Base-by-base conservation (phyloP, 2,888 invertebrate species). In the Tenthredo mesomela region DNA sequence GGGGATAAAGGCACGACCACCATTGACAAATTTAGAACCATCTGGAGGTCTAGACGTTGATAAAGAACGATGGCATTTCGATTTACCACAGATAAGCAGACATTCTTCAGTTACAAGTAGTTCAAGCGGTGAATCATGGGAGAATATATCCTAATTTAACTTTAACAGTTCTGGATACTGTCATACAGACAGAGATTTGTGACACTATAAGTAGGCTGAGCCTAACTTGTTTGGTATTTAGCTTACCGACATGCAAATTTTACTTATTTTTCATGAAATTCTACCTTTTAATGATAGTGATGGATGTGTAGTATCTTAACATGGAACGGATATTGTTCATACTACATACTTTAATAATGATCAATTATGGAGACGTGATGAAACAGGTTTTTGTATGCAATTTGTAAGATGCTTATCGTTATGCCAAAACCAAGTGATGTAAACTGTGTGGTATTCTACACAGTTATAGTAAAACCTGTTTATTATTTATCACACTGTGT, bases 1-100 rank as follows among this genome's bases (percentile, higher is more conserved):
- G 86, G 97, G 96, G 43, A 95, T 97, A 33, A 94, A 95, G 65
- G 95, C 95, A 0, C 94, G 95, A 9, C 95, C 95, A 0, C 96
- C 96, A 0, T 93, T 96, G 0, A 86, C 87, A 21, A 90, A 89
- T 84, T 88, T 88, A 54, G 87, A 89, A 84, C 85, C 82, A 40
- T 82, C 61, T n/a, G 87, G 87, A 71, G 94, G 93, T 88, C 92
- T 94, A n/a, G 89, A 88, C 40, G 93, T 93, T 0, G 93, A 94
- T 85, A 92, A 90, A 54, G 89, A 89, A 85, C 92, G 92, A 12
- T 94, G 94, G 93, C 95, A 95, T 90, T 95, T 95, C 90, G 93
- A 94, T 10, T 91, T 95, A 71, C 95, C 95, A 2, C 90, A 89
- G 58, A 82, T 91, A 25, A 89, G 87, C 67, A 90, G 90, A 86